A percentile compares a stretch with the other conserved stretches of the same genome.
These are phyloP conservation scores for Drosophila kikkawai DNA, from an alignment of 1,140 invertebrate genomes.

Conservation along the genomic window DNA sequence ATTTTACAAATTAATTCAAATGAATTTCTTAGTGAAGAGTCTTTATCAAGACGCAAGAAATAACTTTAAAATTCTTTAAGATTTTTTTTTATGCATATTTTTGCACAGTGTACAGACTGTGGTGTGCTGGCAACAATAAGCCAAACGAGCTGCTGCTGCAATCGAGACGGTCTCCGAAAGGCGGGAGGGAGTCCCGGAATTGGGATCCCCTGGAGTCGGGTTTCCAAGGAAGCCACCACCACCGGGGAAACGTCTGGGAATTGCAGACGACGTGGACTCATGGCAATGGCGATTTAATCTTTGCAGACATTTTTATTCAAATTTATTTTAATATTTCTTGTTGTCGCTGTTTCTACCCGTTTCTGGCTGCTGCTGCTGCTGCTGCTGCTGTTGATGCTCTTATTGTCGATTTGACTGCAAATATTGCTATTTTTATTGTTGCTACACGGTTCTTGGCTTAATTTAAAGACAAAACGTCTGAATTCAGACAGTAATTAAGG, in stretches of 20 bases:
- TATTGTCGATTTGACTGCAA: constrained; percentile 11
- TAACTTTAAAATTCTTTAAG: background rate
- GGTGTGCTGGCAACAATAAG: constrained; percentile 57
- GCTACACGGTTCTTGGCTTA: background rate
- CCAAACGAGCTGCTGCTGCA: constrained; percentile 50
- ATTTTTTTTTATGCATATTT: background rate
- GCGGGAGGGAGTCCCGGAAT: background rate
- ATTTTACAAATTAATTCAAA: too few relatives aligned
- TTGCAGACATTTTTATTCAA: constrained; percentile 82
- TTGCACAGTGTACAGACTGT: background rate
- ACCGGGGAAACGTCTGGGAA: constrained; percentile 67
- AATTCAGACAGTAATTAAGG: background rate
- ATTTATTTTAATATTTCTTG: constrained; percentile 76
- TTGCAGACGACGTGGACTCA: constrained; percentile 72
- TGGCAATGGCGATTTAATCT: constrained; percentile 82
- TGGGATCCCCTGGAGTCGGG: background rate
- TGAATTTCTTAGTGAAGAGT: background rate
- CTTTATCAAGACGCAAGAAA: background rate
- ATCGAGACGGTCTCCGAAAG: constrained; percentile 2
- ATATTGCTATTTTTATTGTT: constrained; percentile 14
- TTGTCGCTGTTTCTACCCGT: constrained; percentile 5
- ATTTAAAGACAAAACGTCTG: background rate
- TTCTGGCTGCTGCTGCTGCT: constrained; percentile 4
- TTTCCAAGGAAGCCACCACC: background rate
- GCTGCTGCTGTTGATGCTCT: constrained; percentile 1